Conservation (phyloP, 1,140 invertebrate genomes). For the Pantala flavescens region DNA sequence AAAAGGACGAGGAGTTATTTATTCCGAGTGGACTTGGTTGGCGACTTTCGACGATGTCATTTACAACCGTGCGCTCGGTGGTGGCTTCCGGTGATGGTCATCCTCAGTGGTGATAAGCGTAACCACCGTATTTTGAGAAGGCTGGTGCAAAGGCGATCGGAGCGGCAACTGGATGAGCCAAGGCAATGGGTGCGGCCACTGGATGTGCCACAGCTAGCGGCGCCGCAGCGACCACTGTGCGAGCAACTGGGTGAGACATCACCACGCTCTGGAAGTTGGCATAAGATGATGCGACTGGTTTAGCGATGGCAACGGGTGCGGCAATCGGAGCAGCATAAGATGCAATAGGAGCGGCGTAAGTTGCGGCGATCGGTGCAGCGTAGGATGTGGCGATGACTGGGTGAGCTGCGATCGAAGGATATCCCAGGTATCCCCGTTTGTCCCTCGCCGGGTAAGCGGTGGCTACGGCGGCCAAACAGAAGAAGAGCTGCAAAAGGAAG, state of each 20-base stretch:
- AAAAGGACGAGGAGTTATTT: too few species aligned
- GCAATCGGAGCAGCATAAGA: neutral
- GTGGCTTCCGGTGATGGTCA: too few species aligned
- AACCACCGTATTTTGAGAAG: too few species aligned
- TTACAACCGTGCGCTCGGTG: too few species aligned
- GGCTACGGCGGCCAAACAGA: neutral
- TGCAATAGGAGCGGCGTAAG: neutral
- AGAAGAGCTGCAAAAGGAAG: neutral
- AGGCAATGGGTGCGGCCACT: too few species aligned
- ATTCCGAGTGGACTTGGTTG: too few species aligned
- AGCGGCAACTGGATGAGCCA: too few species aligned
- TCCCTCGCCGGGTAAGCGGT: neutral
- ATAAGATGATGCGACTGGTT: neutral
- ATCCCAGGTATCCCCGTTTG: neutral
- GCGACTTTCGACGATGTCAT: too few species aligned
- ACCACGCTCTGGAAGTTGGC: neutral
- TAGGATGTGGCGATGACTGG: neutral
- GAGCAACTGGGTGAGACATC: neutral
- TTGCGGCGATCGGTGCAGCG: neutral
- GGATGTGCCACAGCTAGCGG: too few species aligned
- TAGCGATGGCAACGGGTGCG: neutral
- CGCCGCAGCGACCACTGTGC: too few species aligned
- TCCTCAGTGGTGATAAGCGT: too few species aligned
- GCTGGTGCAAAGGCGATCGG: too few species aligned
- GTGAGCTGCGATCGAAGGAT: neutral